Evolutionary conservation across 2,888 invertebrate species (phyloP), one percentile per base, ranked within the genome.

Genomic region (Hedya salicella): DNA sequence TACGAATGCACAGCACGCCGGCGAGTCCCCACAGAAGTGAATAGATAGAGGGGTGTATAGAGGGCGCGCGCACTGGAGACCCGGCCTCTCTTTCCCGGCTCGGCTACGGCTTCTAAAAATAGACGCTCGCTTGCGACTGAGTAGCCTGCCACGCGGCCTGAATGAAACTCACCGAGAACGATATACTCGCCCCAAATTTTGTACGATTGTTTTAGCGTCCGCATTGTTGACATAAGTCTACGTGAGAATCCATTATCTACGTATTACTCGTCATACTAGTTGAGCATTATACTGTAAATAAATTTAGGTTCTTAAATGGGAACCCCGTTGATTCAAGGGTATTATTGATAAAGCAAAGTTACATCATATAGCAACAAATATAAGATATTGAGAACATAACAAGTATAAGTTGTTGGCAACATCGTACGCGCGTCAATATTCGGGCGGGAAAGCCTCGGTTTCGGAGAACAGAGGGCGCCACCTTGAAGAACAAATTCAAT

Each of bases 71-170:
- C 85, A 86, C 83, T 82, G 81, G 85, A 84, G 82, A 80, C 73
- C 73, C 78, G 77, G 78, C 82, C 83, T 83, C 82, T 85, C 84
- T 88, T 86, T 87, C 86, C 89, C 88, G n/a, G n/a, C n/a, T n/a
- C n/a, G n/a, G n/a, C n/a, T n/a, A n/a, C 82, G 87, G 86, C 81
- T 71, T 80, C 91, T 91, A 91, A 90, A 91, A 91, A 91, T 91
- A 91, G 90, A 89, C 81, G 88, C 90, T 89, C 60, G 62, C 36
- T 32, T 83, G 77, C 79, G 75, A 79, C 80, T 78, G 78, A 83
- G 81, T 79, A 80, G 80, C 78, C 79, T 73, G 76, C 60, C 60
- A 48, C 53, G 48, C 60, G 60, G 21, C 14, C 60, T 66, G 53
- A 66, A 66, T 66, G 66, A 61, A 66, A 61, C 54, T 66, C 25